Base-by-base conservation (phyloP, 2,797 vertebrate genomes). In the Rachycentron canadum region DNA sequence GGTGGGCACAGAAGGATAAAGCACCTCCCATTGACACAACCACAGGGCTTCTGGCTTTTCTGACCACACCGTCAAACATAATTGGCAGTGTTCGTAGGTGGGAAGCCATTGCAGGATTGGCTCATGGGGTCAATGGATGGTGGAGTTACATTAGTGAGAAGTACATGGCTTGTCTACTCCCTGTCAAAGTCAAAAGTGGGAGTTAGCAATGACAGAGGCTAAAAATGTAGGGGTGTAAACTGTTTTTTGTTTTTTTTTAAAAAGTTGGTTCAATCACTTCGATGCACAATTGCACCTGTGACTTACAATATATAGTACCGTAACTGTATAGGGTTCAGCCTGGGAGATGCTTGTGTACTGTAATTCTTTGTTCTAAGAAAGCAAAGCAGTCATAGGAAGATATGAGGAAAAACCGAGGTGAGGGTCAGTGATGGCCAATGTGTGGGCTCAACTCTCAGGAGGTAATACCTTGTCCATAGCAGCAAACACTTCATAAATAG, bases 201-300 rank as follows among this genome's bases (percentile, higher is more conserved):
- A 62, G 23, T 14, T 23, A 47, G 59, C n/a, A 30, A 23, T 3
- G 32, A 21, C 66, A 52, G 40, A 28, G 11, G 16, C 23, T 36
- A 8, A 43, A 3, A 63, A 43, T 21, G 7, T 2, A 26, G 14
- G 7, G 11, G 7, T 32, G 32, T 3, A 3, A 3, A 32, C 32
- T 3, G n/a, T n/a, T n/a, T n/a, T n/a, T n/a, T 32, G 3, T 32
- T 32, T 32, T 43, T 43, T 74, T 71, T 41, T 43, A 36, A 76
- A 82, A 64, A 62, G 67, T 56, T 1, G 52, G 66, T 79, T 73
- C 19, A 53, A 32, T 72, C 38, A 40, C 65, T 61, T 40, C 13
- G 32, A 47, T 49, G 43, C 45, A 70, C 43, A n/a, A 12, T 23
- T 63, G n/a, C 32, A 43, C 45, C 14, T 17, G 56, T 41, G 28